A percentile compares a stretch with the other conserved stretches of the same genome.
Evolutionary conservation across 1,140 invertebrate genomes (phyloP).

Genomic region (Lordiphosa collinella): DNA sequence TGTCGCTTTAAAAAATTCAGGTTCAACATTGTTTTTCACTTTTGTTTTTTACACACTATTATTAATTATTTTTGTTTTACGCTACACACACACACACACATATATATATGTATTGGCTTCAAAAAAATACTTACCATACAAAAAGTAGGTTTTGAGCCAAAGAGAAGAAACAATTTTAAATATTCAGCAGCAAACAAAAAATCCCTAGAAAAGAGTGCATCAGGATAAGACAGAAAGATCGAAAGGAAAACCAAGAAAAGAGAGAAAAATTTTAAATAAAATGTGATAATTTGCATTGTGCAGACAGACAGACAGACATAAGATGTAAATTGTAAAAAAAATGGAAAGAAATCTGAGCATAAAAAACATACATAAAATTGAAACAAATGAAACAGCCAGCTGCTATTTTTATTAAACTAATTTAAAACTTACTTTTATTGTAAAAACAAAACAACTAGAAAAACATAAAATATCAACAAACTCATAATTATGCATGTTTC

Average conservation of each 20-base stretch:
- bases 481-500: constrained; percentile 59
- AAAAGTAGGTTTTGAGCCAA: constrained; percentile 63
- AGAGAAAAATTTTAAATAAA: constrained; percentile 35
- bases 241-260: background rate
- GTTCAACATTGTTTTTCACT: constrained; percentile 23
- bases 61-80: constrained; percentile 50
- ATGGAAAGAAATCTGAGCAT: constrained; percentile 9
- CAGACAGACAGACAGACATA: constrained; percentile 58
- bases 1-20: constrained; percentile 42
- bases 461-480: constrained; percentile 46
- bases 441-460: constrained; percentile 32
- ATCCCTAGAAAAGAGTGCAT: constrained; percentile 29
- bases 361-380: constrained; percentile 15
- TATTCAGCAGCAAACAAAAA: constrained; percentile 17
- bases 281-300: constrained; percentile 79
- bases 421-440: constrained; percentile 37
- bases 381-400: constrained; percentile 39
- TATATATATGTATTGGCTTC: constrained; percentile 25
- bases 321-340: constrained; percentile 72
- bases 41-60: constrained; percentile 52
- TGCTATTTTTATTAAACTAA: constrained; percentile 63
- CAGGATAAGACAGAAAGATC: constrained; percentile 12
- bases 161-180: constrained; percentile 7
- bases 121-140: constrained; percentile 63
- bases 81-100: constrained; percentile 11